Evolutionary conservation across 2,797 vertebrate genomes (phyloP).

Genomic region (Catostomus latipinnis): DNA sequence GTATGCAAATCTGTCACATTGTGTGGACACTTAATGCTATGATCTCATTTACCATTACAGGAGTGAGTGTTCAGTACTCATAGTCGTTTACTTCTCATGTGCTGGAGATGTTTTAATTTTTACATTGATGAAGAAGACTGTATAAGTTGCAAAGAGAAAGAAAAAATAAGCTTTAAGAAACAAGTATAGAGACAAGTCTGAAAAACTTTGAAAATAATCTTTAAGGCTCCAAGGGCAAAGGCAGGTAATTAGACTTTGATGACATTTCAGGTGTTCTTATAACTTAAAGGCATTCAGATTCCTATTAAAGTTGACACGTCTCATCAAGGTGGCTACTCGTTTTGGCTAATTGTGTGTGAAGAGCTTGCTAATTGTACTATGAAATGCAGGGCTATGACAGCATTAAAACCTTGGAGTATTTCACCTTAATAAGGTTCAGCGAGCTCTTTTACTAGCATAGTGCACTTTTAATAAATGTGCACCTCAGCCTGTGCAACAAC

Average conservation of each 20-base stretch:
- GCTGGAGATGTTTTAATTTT: background rate
- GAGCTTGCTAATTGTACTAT: slow-evolving; percentile 48
- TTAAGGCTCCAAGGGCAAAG: slow-evolving; percentile 1
- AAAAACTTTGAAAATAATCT: background rate
- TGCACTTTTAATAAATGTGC: slow-evolving; percentile 74
- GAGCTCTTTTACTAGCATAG: slow-evolving; percentile 63
- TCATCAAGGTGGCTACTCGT: slow-evolving; percentile 41
- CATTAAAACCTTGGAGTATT: slow-evolving; percentile 47
- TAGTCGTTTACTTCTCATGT: slow-evolving; percentile 45
- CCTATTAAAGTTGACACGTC: slow-evolving; percentile 47
- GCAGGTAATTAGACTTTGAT: background rate
- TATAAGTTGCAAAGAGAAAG: too few species aligned
- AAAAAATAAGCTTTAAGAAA: background rate
- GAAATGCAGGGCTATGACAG: slow-evolving; percentile 43
- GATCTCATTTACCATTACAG: slow-evolving; percentile 66
- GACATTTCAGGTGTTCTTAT: slow-evolving; percentile 12
- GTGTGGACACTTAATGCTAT: slow-evolving; percentile 61
- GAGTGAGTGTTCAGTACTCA: slow-evolving; percentile 54
- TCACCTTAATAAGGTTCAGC: slow-evolving; percentile 71
- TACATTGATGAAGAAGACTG: background rate
- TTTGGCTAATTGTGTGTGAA: slow-evolving; percentile 50
- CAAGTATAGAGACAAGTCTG: background rate
- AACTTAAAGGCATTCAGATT: slow-evolving; percentile 5
- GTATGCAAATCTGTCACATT: slow-evolving; percentile 54
- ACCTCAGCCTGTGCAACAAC: slow-evolving; percentile 59